phyloP scores from a whole-genome alignment of 1,140 invertebrate species.

The Hypothenemus hampei region DNA sequence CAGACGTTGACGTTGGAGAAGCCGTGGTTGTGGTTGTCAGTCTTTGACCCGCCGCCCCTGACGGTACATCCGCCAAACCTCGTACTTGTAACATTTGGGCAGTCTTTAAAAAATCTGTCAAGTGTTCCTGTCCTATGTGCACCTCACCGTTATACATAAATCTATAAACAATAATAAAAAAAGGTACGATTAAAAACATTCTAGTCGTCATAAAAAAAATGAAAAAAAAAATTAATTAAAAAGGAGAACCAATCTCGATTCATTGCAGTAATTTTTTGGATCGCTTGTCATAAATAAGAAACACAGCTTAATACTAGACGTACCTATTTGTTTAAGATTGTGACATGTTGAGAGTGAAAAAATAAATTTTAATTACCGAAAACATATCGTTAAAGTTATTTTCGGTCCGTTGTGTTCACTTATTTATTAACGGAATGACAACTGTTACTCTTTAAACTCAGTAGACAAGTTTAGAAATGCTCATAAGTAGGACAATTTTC shows the following conservation, averaged over 20 bases:
- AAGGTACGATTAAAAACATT: too few relatives aligned
- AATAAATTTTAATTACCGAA: not conserved
- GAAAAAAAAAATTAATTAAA: too few relatives aligned
- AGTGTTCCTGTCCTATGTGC: slow-evolving; percentile 83
- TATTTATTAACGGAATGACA: too few relatives aligned
- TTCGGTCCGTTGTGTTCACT: too few relatives aligned
- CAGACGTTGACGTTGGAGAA: slow-evolving; percentile 38
- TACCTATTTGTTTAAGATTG: not conserved
- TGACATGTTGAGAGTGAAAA: not conserved
- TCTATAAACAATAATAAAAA: slow-evolving; percentile 46
- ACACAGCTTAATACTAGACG: too few relatives aligned
- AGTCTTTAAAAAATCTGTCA: slow-evolving; percentile 82
- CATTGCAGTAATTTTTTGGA: too few relatives aligned
- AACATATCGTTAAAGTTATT: too few relatives aligned
- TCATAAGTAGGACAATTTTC: too few relatives aligned
- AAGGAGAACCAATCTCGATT: too few relatives aligned
- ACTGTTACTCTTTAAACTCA: too few relatives aligned
- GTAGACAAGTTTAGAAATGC: too few relatives aligned
- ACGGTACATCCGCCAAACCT: slow-evolving; percentile 78
- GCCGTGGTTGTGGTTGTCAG: slow-evolving; percentile 44
- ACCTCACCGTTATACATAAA: slow-evolving; percentile 96
- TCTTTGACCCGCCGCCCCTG: slow-evolving; percentile 44
- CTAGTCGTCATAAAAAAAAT: too few relatives aligned
- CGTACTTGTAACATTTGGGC: slow-evolving; percentile 87
- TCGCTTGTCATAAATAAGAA: not conserved